Conservation (phyloP, 1,140 invertebrate species). For the Drosophila busckii region DNA sequence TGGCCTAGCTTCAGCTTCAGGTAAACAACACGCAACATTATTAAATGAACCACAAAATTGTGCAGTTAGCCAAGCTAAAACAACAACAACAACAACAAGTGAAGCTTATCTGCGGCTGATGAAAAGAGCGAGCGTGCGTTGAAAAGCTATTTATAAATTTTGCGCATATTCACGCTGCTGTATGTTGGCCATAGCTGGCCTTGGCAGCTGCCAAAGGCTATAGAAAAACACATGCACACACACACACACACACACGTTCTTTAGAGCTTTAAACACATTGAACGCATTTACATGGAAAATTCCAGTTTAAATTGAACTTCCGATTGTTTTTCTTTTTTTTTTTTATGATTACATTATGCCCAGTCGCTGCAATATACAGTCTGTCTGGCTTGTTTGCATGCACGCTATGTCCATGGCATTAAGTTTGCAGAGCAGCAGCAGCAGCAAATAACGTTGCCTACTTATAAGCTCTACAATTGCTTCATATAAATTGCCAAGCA, state of each 20-base stretch:
- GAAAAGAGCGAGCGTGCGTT: conserved; percentile 11
- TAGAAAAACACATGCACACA: not conserved
- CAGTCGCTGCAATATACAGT: conserved; percentile 44
- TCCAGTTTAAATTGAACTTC: conserved; percentile 34
- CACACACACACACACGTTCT: conserved; percentile 27
- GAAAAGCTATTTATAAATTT: conserved; percentile 58
- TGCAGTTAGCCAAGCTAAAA: conserved; percentile 49
- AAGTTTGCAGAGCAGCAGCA: conserved; percentile 25
- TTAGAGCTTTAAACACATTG: conserved; percentile 39
- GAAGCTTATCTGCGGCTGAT: conserved; percentile 23
- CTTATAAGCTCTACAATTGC: conserved; percentile 48
- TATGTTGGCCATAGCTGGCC: conserved; percentile 27
- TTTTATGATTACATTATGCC: conserved; percentile 36
- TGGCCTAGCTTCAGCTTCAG: conserved; percentile 23
- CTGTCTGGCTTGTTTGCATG: conserved; percentile 8
- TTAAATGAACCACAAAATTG: conserved; percentile 77
- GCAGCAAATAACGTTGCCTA: conserved; percentile 39
- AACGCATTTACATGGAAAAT: conserved; percentile 22
- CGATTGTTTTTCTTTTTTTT: conserved; percentile 41
- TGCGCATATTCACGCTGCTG: conserved; percentile 48
- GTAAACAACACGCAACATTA: conserved; percentile 71
- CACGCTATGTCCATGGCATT: not conserved
- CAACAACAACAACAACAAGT: conserved; percentile 3
- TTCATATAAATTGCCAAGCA: conserved; percentile 39
- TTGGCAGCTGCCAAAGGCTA: conserved; percentile 10